A percentile compares a stretch with the other conserved stretches of the same genome.
Conservation (phyloP, 2,797 vertebrate genomes). For the Kryptopterus vitreolus region DNA sequence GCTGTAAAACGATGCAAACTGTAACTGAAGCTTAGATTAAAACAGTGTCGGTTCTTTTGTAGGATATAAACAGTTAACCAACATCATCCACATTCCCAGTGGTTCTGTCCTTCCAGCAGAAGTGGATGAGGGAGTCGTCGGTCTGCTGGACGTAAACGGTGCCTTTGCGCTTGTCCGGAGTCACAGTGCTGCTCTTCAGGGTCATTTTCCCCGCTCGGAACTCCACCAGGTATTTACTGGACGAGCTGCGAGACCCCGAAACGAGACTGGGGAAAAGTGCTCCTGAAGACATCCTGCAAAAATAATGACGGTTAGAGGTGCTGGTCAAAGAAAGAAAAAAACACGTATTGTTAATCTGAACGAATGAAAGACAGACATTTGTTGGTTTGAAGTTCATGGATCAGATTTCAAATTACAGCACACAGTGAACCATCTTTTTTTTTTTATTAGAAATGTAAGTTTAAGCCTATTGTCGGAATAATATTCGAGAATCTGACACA, state of each 20-base stretch:
- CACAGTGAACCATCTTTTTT: neutral
- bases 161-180: constrained; percentile 93
- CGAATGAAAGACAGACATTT: neutral
- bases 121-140: constrained; percentile 93
- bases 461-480: neutral
- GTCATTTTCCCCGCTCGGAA: constrained; percentile 95
- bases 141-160: constrained; percentile 93
- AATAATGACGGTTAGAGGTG: neutral
- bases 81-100: constrained; percentile 88
- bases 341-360: neutral
- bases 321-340: neutral
- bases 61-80: constrained; percentile 63
- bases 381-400: neutral
- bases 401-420: neutral
- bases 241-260: constrained; percentile 87
- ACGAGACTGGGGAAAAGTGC: constrained; percentile 91
- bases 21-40: neutral
- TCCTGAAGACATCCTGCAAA: constrained; percentile 83
- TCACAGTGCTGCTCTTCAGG: constrained; percentile 90
- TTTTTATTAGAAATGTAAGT: neutral
- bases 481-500: too few relatives aligned
- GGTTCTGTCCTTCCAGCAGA: constrained; percentile 96
- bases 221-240: constrained; percentile 93
- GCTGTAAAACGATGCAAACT: too few relatives aligned
- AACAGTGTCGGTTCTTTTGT: too few relatives aligned